These are phyloP conservation scores for Drosophila novamexicana DNA, from an alignment of 1,140 invertebrate species.

Conservation along the genomic window DNA sequence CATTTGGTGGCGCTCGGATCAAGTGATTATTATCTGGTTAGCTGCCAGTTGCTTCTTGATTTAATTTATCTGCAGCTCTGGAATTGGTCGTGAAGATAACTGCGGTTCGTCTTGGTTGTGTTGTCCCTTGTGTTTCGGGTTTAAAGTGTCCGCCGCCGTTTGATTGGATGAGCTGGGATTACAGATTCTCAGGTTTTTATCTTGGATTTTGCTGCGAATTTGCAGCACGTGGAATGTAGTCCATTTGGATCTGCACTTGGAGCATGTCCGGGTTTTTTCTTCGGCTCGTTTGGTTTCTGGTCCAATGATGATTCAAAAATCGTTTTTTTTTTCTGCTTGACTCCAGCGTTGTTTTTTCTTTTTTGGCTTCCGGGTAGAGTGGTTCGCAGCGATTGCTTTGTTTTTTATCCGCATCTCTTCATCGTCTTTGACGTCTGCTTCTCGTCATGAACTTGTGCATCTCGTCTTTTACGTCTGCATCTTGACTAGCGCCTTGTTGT, in stretches of 20 bases:
- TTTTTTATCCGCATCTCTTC: neutral
- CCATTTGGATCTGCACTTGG: too few species aligned
- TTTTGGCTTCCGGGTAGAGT: neutral
- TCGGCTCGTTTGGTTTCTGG: neutral
- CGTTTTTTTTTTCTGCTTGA: neutral
- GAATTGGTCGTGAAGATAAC: too few species aligned
- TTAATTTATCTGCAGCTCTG: neutral
- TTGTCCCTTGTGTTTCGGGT: neutral
- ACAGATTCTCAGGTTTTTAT: too few species aligned
- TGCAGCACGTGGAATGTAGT: too few species aligned
- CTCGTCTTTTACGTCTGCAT: neutral
- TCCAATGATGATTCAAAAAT: neutral
- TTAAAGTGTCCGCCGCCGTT: neutral
- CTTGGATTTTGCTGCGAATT: too few species aligned
- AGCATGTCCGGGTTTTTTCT: too few species aligned
- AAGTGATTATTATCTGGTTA: too few species aligned
- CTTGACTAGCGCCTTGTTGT: neutral
- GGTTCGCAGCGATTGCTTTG: neutral
- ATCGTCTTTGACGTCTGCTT: too few species aligned
- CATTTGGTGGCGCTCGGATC: too few species aligned
- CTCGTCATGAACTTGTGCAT: neutral
- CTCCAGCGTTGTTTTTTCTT: neutral
- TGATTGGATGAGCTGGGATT: too few species aligned
- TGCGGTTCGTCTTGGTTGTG: neutral
- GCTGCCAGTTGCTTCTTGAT: neutral